Evolutionary conservation across 2,113 vertebrate species (phyloP).

Genomic region (Murina feae): DNA sequence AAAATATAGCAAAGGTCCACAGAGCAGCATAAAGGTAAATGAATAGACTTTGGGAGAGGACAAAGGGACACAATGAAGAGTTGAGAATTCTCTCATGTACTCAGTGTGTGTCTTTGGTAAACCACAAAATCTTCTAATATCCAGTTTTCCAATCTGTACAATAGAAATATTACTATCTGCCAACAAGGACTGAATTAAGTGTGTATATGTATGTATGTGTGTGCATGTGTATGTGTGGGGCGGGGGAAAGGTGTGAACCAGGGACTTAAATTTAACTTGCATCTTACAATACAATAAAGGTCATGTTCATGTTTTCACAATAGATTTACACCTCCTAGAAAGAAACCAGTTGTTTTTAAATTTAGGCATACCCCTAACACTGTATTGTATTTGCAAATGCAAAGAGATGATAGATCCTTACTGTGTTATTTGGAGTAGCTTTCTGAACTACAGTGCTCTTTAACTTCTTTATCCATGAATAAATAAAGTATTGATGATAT

Average conservation of each 20-base stretch:
- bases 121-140: background rate
- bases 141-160: background rate
- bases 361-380: background rate
- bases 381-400: background rate
- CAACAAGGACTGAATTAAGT: background rate
- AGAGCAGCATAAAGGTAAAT: background rate
- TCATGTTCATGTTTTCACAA: background rate
- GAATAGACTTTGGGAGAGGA: background rate
- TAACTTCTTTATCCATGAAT: background rate
- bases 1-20: background rate
- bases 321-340: background rate
- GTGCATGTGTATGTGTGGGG: background rate
- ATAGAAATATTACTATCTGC: background rate
- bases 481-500: conserved; percentile 6
- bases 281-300: background rate
- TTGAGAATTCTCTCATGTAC: background rate
- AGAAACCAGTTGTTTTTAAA: background rate
- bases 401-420: background rate
- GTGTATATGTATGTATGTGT: background rate
- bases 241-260: background rate
- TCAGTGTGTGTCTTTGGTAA: background rate
- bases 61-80: background rate
- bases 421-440: background rate
- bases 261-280: background rate
- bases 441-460: background rate